Base-by-base conservation (phyloP, 1,140 invertebrate species). In the Lasaia peninsularis region DNA sequence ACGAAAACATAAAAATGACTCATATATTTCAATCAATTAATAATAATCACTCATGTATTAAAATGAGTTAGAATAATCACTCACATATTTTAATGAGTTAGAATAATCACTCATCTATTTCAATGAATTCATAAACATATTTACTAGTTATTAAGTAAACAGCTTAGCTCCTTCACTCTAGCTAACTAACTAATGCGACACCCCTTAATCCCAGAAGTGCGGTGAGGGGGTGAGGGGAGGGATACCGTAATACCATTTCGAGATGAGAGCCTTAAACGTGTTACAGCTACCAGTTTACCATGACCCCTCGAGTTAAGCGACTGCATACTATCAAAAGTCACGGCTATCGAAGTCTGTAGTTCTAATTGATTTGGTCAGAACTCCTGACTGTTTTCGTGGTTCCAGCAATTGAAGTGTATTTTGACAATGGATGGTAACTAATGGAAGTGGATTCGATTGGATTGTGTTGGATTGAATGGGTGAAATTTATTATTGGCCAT, bases 261-360 rank as follows among this genome's bases (percentile, higher is more conserved):
- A 87, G 84, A 87, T 87, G 84, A 87, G 72, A 71, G 80, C 79
- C 84, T 87, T 84, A 84, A 87, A 85, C 69, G 68, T 60, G 79
- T 87, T 87, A 87, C 67, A 60, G 65, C 65, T 62, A 56, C 76
- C 79, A 80, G 20, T 54, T 37, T 57, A 73, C 59, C 59, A 11
- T 63, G 75, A 77, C 61, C 77, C 63, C 21, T 28, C 33, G 57
- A 50, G 49, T 18, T 48, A 44, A 40, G 31, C 58, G 20, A 48
- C 21, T 44, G 2, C 33, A 20, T 59, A 69, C 48, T 16, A 10
- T 51, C 31, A 35, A 16, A 54, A 48, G 50, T 11, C 34, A 55
- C 12, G 21, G 12, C 48, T 9, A 61, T 61, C 52, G 52, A 33
- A 53, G 50, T 56, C 54, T 32, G 24, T 34, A 40, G 73, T 57